Evolutionary conservation across 2,888 invertebrate species (phyloP), one percentile per base, ranked within the genome.

Genomic region (Chrysopilus asiliformis): DNA sequence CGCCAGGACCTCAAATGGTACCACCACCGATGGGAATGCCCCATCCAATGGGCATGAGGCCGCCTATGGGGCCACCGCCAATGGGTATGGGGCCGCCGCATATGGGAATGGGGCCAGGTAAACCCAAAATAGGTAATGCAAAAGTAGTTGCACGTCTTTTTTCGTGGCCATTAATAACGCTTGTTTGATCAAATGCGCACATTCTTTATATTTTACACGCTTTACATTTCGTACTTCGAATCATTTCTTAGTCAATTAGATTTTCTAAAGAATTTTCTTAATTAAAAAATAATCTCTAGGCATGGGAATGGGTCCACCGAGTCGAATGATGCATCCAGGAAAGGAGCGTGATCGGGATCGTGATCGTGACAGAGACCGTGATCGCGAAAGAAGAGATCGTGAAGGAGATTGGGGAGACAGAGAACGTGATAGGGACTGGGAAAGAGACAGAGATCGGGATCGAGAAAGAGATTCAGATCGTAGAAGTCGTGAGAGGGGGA

Each of bases 1-100:
- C 79, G 2, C 76, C 77, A 1, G 76, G 74, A 1, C 70, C 72
- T 4, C 51, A 45, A 22, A 56, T 53, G 41, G 53, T 49, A 36
- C 60, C 54, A 27, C 51, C 51, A n/a, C 45, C 44, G 5, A 37
- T 44, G 33, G 44, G 42, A 19, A 46, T 59, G 43, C 60, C 64
- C 30, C 53, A 55, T 8, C 43, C 39, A 46, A 45, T 45, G 45
- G 51, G 45, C 49, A 51, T 46, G 48, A 53, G 36, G 13, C 36
- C 34, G 19, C 40, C 43, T 14, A 41, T 43, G 42, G 38, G 35
- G 6, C 53, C 58, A 25, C 59, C 52, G 1, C 54, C 58, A 12
- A 49, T 64, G 45, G 28, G 32, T 8, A 58, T 57, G 6, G 37
- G 36, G 32, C 38, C 33, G 29, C 39, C 30, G 4, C 43, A 40